These are phyloP conservation scores for Acanthococcus lagerstroemiae DNA, from an alignment of 2,888 invertebrate genomes.

Conservation along the genomic window DNA sequence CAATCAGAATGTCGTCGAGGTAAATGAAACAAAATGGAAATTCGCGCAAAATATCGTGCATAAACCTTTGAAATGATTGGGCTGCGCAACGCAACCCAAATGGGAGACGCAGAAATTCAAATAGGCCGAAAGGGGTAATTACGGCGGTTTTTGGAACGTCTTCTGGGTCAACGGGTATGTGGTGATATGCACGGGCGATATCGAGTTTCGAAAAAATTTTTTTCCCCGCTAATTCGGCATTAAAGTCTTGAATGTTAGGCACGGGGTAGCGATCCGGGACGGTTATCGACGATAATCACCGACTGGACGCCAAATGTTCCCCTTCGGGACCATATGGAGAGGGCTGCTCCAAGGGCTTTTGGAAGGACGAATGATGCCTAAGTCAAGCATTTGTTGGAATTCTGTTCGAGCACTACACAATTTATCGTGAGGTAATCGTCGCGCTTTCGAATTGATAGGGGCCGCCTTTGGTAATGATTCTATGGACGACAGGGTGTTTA, in stretches of 20 bases:
- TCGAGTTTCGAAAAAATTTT: conserved; percentile 35
- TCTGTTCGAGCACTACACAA: background rate
- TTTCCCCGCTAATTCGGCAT: conserved; percentile 12
- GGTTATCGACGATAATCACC: background rate
- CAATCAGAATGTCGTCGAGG: conserved; percentile 36
- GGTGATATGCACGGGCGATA: conserved; percentile 39
- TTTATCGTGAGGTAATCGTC: background rate
- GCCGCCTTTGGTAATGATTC: background rate
- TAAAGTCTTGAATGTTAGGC: conserved; percentile 23
- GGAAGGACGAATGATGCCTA: conserved; percentile 5
- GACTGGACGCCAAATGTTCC: conserved; percentile 34
- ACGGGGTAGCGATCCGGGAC: background rate
- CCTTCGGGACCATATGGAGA: conserved; percentile 34
- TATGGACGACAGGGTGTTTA: background rate
- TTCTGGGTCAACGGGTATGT: conserved; percentile 37
- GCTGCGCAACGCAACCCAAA: too few species aligned
- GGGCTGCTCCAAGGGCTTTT: background rate
- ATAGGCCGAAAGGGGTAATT: conserved; percentile 38
- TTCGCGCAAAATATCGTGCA: conserved; percentile 34
- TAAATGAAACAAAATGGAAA: conserved; percentile 35
- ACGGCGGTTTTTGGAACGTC: conserved; percentile 39
- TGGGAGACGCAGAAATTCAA: conserved; percentile 36
- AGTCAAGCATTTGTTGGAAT: background rate
- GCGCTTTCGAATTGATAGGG: background rate
- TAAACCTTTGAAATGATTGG: conserved; percentile 38